A percentile compares a stretch with the other conserved stretches of the same genome.
Conservation (phyloP, 2,797 vertebrate species). For the Xerus rutilus region DNA sequence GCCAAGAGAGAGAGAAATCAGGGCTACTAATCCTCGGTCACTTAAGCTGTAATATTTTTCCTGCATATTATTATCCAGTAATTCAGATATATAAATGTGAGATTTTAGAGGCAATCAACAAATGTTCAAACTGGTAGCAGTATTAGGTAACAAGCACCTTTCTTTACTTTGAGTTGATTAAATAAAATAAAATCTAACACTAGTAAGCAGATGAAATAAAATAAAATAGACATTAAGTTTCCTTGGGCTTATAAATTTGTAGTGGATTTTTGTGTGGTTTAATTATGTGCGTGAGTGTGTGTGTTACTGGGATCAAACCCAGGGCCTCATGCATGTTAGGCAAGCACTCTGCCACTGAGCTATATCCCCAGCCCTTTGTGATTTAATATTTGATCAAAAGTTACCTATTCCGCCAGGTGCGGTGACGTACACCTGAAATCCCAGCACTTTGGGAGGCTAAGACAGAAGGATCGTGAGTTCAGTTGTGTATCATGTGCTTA, state of each 20-base stretch:
- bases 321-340: too few species aligned
- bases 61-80: not conserved
- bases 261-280: not conserved
- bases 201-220: not conserved
- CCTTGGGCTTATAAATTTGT: not conserved
- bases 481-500: too few species aligned
- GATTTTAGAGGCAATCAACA: not conserved
- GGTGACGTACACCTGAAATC: too few species aligned
- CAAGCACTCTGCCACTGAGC: not conserved
- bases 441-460: too few species aligned
- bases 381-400: not conserved
- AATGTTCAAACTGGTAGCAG: not conserved
- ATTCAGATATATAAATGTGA: not conserved
- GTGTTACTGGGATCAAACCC: not conserved
- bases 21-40: not conserved
- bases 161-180: not conserved
- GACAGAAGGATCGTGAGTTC: too few species aligned
- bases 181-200: not conserved
- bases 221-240: not conserved
- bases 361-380: not conserved
- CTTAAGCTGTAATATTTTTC: not conserved
- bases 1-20: not conserved
- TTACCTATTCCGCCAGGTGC: not conserved
- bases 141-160: not conserved
- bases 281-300: not conserved